Evolutionary conservation across 2,797 vertebrate species (phyloP), one percentile per base, ranked within the genome.

Genomic region (Chaetophractus vellerosus): DNA sequence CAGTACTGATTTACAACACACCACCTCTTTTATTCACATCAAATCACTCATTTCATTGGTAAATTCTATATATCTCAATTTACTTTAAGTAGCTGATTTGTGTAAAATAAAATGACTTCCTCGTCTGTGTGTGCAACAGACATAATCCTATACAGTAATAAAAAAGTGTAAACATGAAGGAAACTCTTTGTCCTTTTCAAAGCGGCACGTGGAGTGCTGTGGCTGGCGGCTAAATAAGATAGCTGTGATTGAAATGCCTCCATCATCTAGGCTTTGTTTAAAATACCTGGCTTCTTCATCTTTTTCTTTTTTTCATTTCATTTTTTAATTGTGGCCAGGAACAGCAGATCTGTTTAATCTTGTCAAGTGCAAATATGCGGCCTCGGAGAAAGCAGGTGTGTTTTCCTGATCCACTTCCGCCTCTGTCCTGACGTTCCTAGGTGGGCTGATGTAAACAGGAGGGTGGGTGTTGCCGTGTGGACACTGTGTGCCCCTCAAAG

Each of bases 11-110:
- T 99, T 98, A 98, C 98, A 99, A 98, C 98, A 98, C 98, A 97
- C 98, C 98, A 98, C 98, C 98, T 98, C 98, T 98, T 98, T 98
- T 98, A 99, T 99, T 99, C 99, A 99, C 98, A 98, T 98, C 98
- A 98, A 98, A 98, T 99, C 99, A 98, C 97, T 99, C 98, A 98
- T 98, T 99, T 99, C 98, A 99, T 98, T 98, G 98, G 98, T 98
- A 98, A 98, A 98, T 98, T 98, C 99, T 98, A 98, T 99, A 98
- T 98, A 98, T 99, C 99, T 99, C 98, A 98, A 99, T 99, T 99
- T 99, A 98, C 98, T 98, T 98, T 98, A 99, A 99, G 99, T 98
- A 99, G 98, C 98, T 98, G 98, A 99, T 99, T 99, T 99, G 98
- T 98, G 98, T 98, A 98, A 98, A 98, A 98, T 99, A 98, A 98